phyloP scores from a whole-genome alignment of 2,888 invertebrate species.

The Pseudococcus viburni region DNA sequence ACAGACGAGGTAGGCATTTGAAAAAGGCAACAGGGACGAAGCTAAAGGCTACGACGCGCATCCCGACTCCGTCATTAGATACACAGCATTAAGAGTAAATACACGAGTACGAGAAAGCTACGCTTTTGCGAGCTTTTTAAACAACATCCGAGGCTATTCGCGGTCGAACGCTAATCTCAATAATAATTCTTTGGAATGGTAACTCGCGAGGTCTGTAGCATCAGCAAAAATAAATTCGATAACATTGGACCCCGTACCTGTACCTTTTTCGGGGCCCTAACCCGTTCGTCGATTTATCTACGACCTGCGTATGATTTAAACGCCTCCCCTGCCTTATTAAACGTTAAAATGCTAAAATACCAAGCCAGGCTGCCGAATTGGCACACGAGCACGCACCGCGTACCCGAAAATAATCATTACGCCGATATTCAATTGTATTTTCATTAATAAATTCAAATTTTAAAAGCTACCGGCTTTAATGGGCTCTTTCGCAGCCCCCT shows the following conservation, averaged over 20 bases:
- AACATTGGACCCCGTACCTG: neutral
- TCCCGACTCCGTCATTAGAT: neutral
- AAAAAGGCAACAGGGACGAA: neutral
- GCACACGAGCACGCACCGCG: neutral
- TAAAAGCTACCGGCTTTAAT: slow-evolving; percentile 39
- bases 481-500: neutral
- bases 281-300: neutral
- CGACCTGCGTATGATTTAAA: neutral
- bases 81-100: neutral
- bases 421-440: slow-evolving; percentile 22
- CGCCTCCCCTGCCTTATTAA: neutral
- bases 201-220: no score
- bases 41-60: neutral
- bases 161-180: neutral
- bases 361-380: neutral
- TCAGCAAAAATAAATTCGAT: neutral
- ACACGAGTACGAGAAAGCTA: neutral
- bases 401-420: slow-evolving; percentile 33
- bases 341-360: slow-evolving; percentile 7
- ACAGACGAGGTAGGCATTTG: neutral
- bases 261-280: neutral
- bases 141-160: neutral
- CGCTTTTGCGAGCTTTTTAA: neutral
- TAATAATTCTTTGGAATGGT: slow-evolving; percentile 9
- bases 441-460: slow-evolving; percentile 46